Conservation (phyloP, 2,888 invertebrate species). For the Noctua janthe region DNA sequence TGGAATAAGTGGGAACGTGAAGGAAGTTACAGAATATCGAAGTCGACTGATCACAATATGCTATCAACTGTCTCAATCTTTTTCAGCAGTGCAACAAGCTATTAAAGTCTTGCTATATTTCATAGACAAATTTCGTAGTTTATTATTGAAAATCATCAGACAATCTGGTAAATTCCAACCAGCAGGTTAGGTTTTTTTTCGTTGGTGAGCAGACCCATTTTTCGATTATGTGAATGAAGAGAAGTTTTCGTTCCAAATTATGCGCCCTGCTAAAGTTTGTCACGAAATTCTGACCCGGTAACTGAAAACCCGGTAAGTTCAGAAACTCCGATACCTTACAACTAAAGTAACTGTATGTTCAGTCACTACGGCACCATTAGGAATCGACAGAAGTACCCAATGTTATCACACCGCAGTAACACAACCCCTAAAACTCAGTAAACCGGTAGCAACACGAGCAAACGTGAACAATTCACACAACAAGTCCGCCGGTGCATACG, state of each 20-base stretch:
- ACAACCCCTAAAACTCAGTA: conserved; percentile 24
- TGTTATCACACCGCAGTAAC: background rate
- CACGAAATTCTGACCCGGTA: background rate
- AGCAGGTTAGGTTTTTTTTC: background rate
- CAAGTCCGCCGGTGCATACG: conserved; percentile 67
- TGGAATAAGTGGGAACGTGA: background rate
- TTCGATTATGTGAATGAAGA: background rate
- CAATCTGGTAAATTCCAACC: background rate
- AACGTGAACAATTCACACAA: conserved; percentile 57
- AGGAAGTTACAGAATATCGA: conserved; percentile 7
- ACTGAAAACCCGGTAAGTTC: background rate
- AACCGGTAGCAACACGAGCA: conserved; percentile 8
- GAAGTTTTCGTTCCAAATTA: background rate
- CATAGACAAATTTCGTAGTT: background rate
- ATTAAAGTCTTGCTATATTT: background rate
- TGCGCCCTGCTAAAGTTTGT: background rate
- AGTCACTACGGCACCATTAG: background rate
- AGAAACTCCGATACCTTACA: background rate
- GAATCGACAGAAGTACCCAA: background rate
- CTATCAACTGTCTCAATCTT: background rate
- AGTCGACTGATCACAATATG: background rate
- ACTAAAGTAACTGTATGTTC: background rate
- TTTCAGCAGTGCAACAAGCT: background rate
- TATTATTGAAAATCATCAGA: background rate
- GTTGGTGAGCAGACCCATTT: background rate